These are phyloP conservation scores for Oreonectes daqikongensis DNA, from an alignment of 2,797 vertebrate species.

Conservation along the genomic window DNA sequence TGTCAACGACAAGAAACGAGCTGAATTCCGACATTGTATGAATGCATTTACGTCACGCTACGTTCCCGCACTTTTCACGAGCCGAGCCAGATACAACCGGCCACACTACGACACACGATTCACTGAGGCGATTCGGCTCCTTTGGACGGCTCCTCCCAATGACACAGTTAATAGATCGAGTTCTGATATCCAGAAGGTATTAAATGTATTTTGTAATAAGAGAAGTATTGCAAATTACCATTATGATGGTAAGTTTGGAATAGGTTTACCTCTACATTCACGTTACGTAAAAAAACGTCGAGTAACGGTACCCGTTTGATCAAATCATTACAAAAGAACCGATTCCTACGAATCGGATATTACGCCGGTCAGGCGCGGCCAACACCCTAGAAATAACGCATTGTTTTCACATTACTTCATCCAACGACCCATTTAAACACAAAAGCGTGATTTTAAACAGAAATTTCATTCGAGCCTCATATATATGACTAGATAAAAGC, in stretches of 20 bases:
- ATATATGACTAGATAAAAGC: neutral
- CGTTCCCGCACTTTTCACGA: constrained; percentile 38
- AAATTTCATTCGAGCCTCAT: neutral
- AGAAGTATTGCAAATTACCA: no score
- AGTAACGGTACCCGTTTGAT: no score
- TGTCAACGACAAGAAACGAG: accelerated
- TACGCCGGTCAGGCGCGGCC: constrained; percentile 45
- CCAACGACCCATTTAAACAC: neutral
- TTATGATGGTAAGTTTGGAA: no score
- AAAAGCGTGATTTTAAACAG: neutral
- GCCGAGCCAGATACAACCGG: constrained; percentile 53
- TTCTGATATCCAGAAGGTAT: no score
- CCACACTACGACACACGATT: constrained; percentile 28
- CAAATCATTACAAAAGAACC: constrained; percentile 15
- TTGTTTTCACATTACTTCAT: constrained; percentile 38
- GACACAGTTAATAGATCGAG: neutral
- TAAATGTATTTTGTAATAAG: no score
- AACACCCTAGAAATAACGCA: constrained; percentile 58
- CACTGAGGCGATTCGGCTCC: neutral
- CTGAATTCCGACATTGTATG: neutral
- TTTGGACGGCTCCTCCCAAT: neutral
- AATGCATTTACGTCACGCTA: neutral
- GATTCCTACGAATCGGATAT: neutral
- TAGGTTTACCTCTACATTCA: no score
- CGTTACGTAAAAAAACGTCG: no score